phyloP scores from a whole-genome alignment of 2,113 vertebrate genomes.

The Hoplias malabaricus region DNA sequence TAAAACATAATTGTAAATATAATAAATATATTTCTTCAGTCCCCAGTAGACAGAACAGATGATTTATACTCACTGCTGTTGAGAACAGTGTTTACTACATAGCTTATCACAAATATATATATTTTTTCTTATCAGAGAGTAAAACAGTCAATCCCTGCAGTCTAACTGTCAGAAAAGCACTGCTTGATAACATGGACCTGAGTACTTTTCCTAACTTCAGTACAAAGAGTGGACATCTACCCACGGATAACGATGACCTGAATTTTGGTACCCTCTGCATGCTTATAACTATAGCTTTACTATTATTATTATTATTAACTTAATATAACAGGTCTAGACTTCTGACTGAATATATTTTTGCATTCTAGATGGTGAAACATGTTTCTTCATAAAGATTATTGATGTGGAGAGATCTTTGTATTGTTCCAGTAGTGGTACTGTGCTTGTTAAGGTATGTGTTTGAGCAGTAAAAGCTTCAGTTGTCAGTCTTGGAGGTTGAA shows the following conservation, averaged over 20 bases:
- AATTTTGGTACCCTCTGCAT: conserved; percentile 35
- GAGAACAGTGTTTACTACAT: not conserved
- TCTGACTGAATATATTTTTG: not conserved
- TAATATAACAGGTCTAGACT: not conserved
- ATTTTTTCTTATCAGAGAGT: not conserved
- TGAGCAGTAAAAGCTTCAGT: not conserved
- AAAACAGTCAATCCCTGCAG: conserved; percentile 53
- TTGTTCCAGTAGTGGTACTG: conserved; percentile 1
- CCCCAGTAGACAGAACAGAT: not conserved
- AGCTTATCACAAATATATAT: not conserved
- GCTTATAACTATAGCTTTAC: not conserved
- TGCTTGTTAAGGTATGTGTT: conserved; percentile 49
- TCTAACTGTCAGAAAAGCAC: conserved; percentile 61
- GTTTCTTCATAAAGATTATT: conserved; percentile 30
- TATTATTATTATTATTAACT: not conserved
- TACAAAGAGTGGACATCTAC: conserved; percentile 65
- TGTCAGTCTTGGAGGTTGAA: not conserved
- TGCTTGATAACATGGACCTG: conserved; percentile 67
- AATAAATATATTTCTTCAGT: no score
- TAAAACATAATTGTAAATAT: not conserved
- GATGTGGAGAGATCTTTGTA: conserved; percentile 24
- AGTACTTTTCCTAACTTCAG: conserved; percentile 59
- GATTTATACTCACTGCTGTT: not conserved
- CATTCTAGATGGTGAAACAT: conserved; percentile 44
- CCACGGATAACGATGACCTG: conserved; percentile 59